A percentile compares a stretch with the other conserved stretches of the same genome.
Evolutionary conservation across 2,113 vertebrate genomes (phyloP).

Genomic region (Lagopus leucura): DNA sequence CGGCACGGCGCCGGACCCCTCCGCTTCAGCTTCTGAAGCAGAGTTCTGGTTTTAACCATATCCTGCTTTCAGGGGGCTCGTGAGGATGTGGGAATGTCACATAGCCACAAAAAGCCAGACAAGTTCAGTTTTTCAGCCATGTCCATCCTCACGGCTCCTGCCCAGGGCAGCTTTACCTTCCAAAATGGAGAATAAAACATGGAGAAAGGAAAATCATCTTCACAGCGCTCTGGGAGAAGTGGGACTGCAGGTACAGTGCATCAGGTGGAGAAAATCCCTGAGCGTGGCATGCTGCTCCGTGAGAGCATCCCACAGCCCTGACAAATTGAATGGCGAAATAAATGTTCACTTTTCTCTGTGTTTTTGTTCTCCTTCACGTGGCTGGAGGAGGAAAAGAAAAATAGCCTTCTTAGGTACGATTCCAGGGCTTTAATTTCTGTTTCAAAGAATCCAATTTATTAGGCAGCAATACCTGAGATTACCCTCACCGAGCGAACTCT

Average conservation of each 20-base stretch:
- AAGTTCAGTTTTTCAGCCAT: background rate
- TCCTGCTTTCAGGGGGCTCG: background rate
- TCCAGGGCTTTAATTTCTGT: slow-evolving; percentile 46
- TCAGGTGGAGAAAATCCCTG: background rate
- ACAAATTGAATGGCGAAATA: background rate
- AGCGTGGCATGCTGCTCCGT: background rate
- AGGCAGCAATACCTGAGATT: slow-evolving; percentile 58
- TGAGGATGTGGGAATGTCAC: background rate
- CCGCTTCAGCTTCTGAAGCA: background rate
- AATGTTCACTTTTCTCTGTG: background rate
- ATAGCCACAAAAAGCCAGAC: background rate
- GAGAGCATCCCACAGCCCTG: background rate
- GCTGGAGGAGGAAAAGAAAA: slow-evolving; percentile 25
- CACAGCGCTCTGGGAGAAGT: rapidly evolving
- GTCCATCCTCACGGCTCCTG: background rate
- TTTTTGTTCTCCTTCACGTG: slow-evolving; percentile 19
- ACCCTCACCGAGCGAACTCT: slow-evolving; percentile 56
- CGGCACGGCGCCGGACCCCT: rapidly evolving
- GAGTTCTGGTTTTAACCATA: background rate
- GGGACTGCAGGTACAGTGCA: background rate
- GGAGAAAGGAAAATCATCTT: background rate
- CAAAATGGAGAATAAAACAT: background rate
- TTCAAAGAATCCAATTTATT: slow-evolving; percentile 66
- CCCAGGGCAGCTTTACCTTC: background rate
- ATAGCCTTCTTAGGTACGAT: slow-evolving; percentile 9